Base-by-base conservation (phyloP, 2,797 vertebrate genomes). In the Chaetophractus vellerosus region DNA sequence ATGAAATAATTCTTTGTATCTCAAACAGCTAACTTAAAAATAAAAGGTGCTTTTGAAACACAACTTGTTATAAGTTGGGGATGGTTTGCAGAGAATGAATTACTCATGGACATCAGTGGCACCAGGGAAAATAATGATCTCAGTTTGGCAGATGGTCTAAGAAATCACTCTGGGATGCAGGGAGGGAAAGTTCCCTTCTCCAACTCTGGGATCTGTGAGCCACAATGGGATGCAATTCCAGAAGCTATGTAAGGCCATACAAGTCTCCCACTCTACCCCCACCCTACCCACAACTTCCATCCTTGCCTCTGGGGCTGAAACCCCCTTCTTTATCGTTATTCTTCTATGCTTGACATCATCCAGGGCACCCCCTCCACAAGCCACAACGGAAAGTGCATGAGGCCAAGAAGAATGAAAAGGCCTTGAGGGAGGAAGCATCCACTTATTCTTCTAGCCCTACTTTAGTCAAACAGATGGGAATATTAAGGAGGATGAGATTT, bases 381-480 rank as follows among this genome's bases (percentile, higher is more conserved):
- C n/a, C n/a, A 41, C 81, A 0, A 0, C 0, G 33, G 19, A 38
- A 61, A 55, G 82, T 5, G 0, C 50, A 55, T 4, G 9, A 19
- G 9, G 24, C 68, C 64, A 24, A 28, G 45, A 45, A 19, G 50
- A 45, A 28, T 9, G 15, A 41, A 71, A 38, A 14, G 23, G 4
- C 23, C 84, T 38, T 5, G 50, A n/a, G 6, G 48, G 36, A 24
- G 5, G 45, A 64, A 80, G 61, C 11, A 0, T 4, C 18, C 10
- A 0, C 48, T 21, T 24, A 6, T 24, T 45, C 33, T 1, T 71
- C 66, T 6, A 26, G 24, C 19, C 59, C 18, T 2, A 1, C 59
- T 28, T 71, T 15, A 6, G 41, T 16, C 1, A 0, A 12, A 9
- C 3, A 15, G 33, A 45, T 0, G 0, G 61, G 61, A 28, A 19